These are phyloP conservation scores for Solenopsis invicta DNA, from an alignment of 1,140 invertebrate genomes.

Conservation along the genomic window DNA sequence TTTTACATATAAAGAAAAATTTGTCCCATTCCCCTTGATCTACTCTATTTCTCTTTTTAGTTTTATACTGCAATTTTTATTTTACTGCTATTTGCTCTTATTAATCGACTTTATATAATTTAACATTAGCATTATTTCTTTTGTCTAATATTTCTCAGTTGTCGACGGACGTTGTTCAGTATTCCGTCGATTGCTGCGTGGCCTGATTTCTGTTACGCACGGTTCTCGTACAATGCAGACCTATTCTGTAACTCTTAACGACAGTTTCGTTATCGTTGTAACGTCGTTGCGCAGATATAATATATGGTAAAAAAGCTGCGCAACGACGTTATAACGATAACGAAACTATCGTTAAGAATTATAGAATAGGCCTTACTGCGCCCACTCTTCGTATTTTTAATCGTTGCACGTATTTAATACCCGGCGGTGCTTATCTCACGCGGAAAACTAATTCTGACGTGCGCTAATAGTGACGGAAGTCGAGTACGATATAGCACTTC, in stretches of 20 bases:
- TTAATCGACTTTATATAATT: background rate
- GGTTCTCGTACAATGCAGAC: background rate
- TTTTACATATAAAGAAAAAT: no score
- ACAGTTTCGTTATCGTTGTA: no score
- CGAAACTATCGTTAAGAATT: no score
- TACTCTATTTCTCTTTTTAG: background rate
- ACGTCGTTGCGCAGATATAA: no score
- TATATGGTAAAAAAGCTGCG: no score
- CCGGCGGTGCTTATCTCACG: conserved; percentile 72
- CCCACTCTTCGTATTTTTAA: conserved; percentile 59
- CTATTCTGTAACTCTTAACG: no score
- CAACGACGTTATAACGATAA: no score
- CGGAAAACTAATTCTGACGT: conserved; percentile 77
- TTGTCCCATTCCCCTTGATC: no score
- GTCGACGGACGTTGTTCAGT: background rate
- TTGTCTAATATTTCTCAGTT: background rate
- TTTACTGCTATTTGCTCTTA: background rate
- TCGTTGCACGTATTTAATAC: conserved; percentile 63
- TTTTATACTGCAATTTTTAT: background rate
- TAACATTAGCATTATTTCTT: background rate
- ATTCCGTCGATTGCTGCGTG: background rate
- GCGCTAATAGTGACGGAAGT: conserved; percentile 79
- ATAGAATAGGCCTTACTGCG: no score
- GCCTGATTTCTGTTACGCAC: background rate
- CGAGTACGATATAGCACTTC: conserved; percentile 75